phyloP scores from a whole-genome alignment of 2,888 invertebrate species.

The Coenonympha arcania region DNA sequence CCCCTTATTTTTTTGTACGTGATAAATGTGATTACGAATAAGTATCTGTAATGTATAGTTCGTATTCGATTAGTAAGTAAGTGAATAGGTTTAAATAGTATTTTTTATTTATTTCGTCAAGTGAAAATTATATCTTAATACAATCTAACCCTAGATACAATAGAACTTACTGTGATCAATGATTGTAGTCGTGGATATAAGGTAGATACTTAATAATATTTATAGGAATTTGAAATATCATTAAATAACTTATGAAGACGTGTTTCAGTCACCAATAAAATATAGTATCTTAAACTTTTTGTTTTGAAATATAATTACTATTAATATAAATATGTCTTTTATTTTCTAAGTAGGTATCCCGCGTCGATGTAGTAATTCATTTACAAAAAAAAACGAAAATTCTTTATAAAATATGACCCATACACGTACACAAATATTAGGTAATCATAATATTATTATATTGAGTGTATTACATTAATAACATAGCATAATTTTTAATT shows the following conservation, averaged over 20 bases:
- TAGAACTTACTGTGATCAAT: slow-evolving; percentile 33
- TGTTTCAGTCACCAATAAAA: slow-evolving; percentile 20
- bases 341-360: not conserved
- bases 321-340: slow-evolving; percentile 12
- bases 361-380: too few species aligned
- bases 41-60: slow-evolving; percentile 63
- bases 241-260: slow-evolving; percentile 23
- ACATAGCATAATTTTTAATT: too few species aligned
- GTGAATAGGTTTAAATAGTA: slow-evolving; percentile 33
- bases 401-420: too few species aligned
- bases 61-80: slow-evolving; percentile 65
- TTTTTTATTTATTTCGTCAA: slow-evolving; percentile 30
- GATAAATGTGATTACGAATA: slow-evolving; percentile 64
- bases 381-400: too few species aligned
- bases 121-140: slow-evolving; percentile 17
- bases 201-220: slow-evolving; percentile 25
- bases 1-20: slow-evolving; percentile 72
- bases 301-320: slow-evolving; percentile 23
- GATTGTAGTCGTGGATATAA: slow-evolving; percentile 27
- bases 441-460: too few species aligned
- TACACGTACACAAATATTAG: too few species aligned
- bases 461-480: too few species aligned
- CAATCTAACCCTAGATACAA: slow-evolving; percentile 28
- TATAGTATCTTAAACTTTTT: slow-evolving; percentile 21
- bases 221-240: slow-evolving; percentile 25